phyloP scores from a whole-genome alignment of 2,797 vertebrate genomes.

The Pseudochirops corinnae region DNA sequence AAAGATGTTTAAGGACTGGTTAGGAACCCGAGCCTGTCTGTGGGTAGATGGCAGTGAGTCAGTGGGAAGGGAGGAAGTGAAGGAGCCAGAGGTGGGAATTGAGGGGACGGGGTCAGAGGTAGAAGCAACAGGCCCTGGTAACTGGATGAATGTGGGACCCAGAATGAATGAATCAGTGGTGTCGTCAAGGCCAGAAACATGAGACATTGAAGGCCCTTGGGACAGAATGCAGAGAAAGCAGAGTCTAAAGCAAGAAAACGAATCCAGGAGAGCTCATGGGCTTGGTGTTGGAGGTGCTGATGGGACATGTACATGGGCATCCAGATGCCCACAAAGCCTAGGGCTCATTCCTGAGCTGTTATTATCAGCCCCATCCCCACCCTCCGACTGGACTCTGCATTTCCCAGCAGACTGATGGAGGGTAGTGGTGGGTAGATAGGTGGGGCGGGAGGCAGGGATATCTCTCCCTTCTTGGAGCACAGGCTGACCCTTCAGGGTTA shows the following conservation, averaged over 20 bases:
- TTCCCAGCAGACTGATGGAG: too few species aligned
- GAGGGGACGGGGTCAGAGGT: not conserved
- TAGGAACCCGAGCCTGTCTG: too few species aligned
- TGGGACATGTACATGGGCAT: not conserved
- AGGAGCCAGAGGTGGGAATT: too few species aligned
- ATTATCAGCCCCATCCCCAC: fast-evolving
- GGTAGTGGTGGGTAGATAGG: not conserved
- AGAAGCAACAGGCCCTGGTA: not conserved
- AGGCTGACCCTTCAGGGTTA: not conserved
- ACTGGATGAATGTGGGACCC: not conserved
- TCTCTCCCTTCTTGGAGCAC: not conserved
- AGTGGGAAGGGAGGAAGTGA: too few species aligned
- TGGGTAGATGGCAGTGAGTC: too few species aligned
- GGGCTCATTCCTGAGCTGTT: not conserved
- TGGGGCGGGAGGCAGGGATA: not conserved
- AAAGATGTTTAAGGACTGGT: not conserved
- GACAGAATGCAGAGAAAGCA: not conserved
- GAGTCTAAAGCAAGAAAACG: too few species aligned
- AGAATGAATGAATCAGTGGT: not conserved
- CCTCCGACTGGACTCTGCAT: not conserved
- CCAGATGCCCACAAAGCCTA: not conserved
- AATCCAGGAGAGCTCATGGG: not conserved
- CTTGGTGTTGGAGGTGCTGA: not conserved
- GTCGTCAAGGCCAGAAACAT: not conserved
- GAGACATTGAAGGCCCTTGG: not conserved